Percentiles rank a stretch among this genome's conserved stretches.
Evolutionary conservation across 2,797 vertebrate genomes (phyloP).

Genomic region (Sebastolobus altivelis): DNA sequence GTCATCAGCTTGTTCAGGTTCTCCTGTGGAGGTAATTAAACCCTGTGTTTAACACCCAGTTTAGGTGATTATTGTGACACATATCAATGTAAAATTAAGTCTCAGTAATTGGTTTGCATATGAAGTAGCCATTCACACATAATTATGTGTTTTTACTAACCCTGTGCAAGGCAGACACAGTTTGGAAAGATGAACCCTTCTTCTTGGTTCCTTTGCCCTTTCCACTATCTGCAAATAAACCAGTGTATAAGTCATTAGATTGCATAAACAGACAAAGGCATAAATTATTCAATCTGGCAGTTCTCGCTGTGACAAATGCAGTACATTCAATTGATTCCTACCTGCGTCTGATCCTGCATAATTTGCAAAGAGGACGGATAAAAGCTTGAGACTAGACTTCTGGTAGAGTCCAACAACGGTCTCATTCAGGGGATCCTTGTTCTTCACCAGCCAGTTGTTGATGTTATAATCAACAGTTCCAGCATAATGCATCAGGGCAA

Average conservation of each 20-base stretch:
- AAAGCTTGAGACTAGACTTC: conserved; percentile 87
- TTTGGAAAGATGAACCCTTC: conserved; percentile 92
- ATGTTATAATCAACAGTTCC: conserved; percentile 91
- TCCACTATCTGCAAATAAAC: conserved; percentile 54
- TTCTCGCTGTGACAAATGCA: not conserved
- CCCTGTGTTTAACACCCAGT: not conserved
- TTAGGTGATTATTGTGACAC: not conserved
- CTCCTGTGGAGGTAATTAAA: conserved; percentile 65
- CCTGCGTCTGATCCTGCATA: conserved; percentile 84
- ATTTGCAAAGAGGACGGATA: conserved; percentile 84
- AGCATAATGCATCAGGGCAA: conserved; percentile 85
- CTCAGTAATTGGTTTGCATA: not conserved
- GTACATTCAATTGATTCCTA: conserved; percentile 56
- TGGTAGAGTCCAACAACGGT: conserved; percentile 89
- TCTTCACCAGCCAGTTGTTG: conserved; percentile 87
- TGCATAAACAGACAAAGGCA: not conserved
- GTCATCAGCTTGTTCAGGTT: conserved; percentile 90
- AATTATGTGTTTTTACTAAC: conserved; percentile 39
- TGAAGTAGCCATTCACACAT: not conserved
- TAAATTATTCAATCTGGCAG: not conserved
- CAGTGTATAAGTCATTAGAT: not conserved
- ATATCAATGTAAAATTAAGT: not conserved
- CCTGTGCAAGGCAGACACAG: conserved; percentile 89
- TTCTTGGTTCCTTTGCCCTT: conserved; percentile 84
- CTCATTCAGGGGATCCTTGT: conserved; percentile 90